A percentile compares a stretch with the other conserved stretches of the same genome.
Evolutionary conservation across 2,797 vertebrate genomes (phyloP).

Genomic region (Hippopotamyrus pictus): DNA sequence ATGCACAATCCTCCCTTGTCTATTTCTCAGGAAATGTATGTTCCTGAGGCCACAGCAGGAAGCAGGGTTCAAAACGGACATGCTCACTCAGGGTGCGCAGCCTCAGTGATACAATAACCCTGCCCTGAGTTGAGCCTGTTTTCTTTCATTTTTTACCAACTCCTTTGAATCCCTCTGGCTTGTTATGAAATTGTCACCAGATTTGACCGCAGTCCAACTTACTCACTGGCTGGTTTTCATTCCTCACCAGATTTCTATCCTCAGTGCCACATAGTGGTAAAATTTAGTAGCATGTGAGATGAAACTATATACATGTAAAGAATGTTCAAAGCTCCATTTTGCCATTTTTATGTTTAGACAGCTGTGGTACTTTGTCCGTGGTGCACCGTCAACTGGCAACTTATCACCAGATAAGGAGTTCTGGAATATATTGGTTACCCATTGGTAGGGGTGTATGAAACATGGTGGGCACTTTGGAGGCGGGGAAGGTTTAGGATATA

Average conservation of each 20-base stretch:
- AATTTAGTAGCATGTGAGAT: background rate
- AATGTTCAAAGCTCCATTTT: background rate
- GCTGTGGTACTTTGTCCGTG: background rate
- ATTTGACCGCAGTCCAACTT: background rate
- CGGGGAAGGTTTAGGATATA: background rate
- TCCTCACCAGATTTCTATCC: background rate
- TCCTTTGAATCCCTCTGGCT: background rate
- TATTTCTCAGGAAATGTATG: background rate
- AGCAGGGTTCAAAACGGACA: background rate
- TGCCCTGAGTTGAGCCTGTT: background rate
- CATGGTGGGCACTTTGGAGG: background rate
- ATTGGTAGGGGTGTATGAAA: background rate
- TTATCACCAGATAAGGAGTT: too few relatives aligned
- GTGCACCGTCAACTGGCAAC: background rate
- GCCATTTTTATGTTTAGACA: background rate
- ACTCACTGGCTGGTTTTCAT: background rate
- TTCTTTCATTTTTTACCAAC: background rate
- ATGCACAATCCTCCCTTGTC: background rate
- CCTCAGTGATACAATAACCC: background rate
- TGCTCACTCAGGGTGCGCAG: background rate
- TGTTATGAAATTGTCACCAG: conserved; percentile 4
- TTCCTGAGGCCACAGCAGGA: background rate
- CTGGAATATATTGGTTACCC: background rate
- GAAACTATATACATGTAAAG: background rate
- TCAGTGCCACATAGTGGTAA: background rate